Conservation (phyloP, 2,113 vertebrate genomes). For the Sinocyclocheilus maitianheensis region DNA sequence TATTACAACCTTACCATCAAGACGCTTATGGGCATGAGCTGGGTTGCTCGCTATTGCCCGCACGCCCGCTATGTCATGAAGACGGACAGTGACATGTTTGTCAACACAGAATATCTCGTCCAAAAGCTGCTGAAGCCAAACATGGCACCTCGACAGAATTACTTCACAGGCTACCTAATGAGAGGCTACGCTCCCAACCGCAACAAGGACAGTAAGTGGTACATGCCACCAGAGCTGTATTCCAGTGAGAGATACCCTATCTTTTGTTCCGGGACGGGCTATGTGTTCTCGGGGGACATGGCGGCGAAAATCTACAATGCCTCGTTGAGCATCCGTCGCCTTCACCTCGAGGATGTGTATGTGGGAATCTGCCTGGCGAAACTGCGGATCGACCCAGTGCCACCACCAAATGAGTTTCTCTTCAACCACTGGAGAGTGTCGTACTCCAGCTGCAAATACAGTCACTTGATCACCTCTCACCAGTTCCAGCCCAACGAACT, state of each 20-base stretch:
- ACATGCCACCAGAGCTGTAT: slow-evolving; percentile 95
- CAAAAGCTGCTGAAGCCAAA: slow-evolving; percentile 93
- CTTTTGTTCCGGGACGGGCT: slow-evolving; percentile 96
- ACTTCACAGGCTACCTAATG: slow-evolving; percentile 97
- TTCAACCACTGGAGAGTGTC: slow-evolving; percentile 98
- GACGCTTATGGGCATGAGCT: slow-evolving; percentile 99
- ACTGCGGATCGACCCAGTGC: slow-evolving; percentile 89
- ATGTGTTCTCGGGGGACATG: slow-evolving; percentile 97
- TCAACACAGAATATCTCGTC: slow-evolving; percentile 97
- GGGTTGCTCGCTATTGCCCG: slow-evolving; percentile 93
- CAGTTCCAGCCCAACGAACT: slow-evolving; percentile 94
- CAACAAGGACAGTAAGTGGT: slow-evolving; percentile 98
- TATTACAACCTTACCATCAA: slow-evolving; percentile 98
- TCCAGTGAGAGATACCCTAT: slow-evolving; percentile 95
- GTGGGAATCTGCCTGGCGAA: slow-evolving; percentile 97
- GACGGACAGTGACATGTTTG: slow-evolving; percentile 99
- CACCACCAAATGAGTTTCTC: slow-evolving; percentile 94
- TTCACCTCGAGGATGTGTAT: slow-evolving; percentile 97
- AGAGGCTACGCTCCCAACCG: slow-evolving; percentile 92
- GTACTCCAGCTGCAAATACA: slow-evolving; percentile 98
- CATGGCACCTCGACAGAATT: slow-evolving; percentile 83
- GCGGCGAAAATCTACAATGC: slow-evolving; percentile 93
- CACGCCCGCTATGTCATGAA: slow-evolving; percentile 91
- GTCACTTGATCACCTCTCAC: slow-evolving; percentile 96
- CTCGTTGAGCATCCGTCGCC: slow-evolving; percentile 89